Conservation (phyloP, 2,888 invertebrate genomes). For the Kryphioiulus occultus region DNA sequence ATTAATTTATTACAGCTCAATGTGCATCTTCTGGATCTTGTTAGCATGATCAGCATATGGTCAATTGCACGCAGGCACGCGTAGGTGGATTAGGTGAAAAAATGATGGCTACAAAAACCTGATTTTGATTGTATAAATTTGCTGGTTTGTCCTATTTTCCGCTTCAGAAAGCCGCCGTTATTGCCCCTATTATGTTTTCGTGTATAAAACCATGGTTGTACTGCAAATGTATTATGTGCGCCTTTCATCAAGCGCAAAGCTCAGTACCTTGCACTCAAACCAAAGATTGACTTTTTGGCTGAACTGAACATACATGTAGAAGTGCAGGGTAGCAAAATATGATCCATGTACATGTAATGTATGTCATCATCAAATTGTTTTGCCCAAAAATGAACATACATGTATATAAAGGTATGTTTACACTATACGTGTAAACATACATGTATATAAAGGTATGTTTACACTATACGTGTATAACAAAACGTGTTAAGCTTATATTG, state of each 20-base stretch:
- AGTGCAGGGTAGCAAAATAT: no score
- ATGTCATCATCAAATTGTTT: no score
- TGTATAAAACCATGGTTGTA: not conserved
- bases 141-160: not conserved
- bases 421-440: no score
- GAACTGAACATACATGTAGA: no score
- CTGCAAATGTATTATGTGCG: not conserved
- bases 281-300: not conserved
- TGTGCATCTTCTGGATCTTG: not conserved
- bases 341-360: no score
- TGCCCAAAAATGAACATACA: no score
- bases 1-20: no score
- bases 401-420: no score
- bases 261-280: not conserved
- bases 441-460: no score
- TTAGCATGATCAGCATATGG: not conserved
- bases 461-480: no score
- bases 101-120: not conserved
- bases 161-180: not conserved
- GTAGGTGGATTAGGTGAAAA: not conserved
- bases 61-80: not conserved
- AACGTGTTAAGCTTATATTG: no score
- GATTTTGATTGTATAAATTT: not conserved
- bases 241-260: not conserved
- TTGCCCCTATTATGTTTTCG: not conserved